A percentile compares a stretch with the other conserved stretches of the same genome.
Conservation (phyloP, 2,797 vertebrate genomes). For the Nothura maculosa region DNA sequence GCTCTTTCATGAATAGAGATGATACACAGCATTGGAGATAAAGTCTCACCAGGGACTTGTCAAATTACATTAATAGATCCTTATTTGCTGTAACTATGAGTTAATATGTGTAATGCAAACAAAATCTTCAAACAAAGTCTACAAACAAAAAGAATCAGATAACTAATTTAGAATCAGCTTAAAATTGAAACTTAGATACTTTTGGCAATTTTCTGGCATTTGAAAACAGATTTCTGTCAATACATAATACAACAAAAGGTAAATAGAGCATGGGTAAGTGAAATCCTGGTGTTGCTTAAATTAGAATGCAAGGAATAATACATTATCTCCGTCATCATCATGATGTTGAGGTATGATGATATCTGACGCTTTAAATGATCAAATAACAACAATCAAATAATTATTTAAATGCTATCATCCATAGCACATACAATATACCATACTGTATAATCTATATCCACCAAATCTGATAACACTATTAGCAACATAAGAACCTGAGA, state of each 20-base stretch:
- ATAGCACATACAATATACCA: not conserved
- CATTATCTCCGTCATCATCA: not conserved
- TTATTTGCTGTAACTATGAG: not conserved
- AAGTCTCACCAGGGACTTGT: not conserved
- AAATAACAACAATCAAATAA: not conserved
- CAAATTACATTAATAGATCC: not conserved
- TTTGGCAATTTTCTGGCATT: not conserved
- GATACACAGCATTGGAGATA: not conserved
- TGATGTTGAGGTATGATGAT: not conserved
- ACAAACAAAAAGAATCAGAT: not conserved
- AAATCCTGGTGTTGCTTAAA: conserved; percentile 21
- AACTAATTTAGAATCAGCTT: not conserved
- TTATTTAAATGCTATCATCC: not conserved
- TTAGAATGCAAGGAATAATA: not conserved
- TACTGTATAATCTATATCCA: not conserved
- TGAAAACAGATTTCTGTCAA: conserved; percentile 38
- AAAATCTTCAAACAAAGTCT: not conserved
- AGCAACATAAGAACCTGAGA: not conserved
- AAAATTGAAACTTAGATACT: conserved; percentile 19
- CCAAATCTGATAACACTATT: not conserved
- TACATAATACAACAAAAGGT: not conserved
- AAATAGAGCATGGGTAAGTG: not conserved
- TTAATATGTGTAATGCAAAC: not conserved
- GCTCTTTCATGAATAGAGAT: not conserved
- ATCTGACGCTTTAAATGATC: not conserved